These are phyloP conservation scores for Neodiprion lecontei DNA, from an alignment of 1,140 invertebrate species.

Conservation along the genomic window DNA sequence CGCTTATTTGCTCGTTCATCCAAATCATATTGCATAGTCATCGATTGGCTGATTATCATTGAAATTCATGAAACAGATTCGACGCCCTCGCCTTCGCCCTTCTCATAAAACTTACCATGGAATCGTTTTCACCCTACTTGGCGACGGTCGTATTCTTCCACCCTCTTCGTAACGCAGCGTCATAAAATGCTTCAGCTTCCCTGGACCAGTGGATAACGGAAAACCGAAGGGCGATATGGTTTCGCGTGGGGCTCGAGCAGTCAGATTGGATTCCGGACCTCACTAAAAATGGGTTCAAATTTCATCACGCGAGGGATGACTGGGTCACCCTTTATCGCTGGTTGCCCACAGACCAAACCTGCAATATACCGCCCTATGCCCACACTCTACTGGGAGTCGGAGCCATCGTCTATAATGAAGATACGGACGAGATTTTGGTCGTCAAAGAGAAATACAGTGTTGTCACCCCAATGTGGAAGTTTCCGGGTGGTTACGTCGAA, in stretches of 20 bases:
- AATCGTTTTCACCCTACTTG: no score
- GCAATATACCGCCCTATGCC: constrained; percentile 80
- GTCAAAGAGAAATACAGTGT: constrained; percentile 72
- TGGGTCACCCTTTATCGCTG: constrained; percentile 84
- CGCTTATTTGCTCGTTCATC: constrained; percentile 26
- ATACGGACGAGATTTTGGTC: constrained; percentile 75
- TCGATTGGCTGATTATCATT: no score
- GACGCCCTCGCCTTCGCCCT: neutral
- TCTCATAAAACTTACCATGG: neutral
- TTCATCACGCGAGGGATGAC: constrained; percentile 83
- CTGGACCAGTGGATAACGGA: constrained; percentile 72
- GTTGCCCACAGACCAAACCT: constrained; percentile 70
- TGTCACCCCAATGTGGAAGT: constrained; percentile 75
- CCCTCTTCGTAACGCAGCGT: no score
- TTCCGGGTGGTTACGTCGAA: constrained; percentile 91
- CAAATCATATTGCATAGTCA: constrained; percentile 4
- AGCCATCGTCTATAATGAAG: constrained; percentile 81
- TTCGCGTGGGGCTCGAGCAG: constrained; percentile 75
- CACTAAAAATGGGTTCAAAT: constrained; percentile 81
- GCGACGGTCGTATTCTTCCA: no score
- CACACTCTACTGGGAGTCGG: constrained; percentile 90
- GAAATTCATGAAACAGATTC: neutral
- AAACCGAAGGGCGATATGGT: constrained; percentile 82
- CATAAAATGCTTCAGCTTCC: constrained; percentile 67
- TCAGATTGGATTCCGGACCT: constrained; percentile 80